These are phyloP conservation scores for Pseudomugil gertrudae DNA, from an alignment of 2,797 vertebrate species.

Conservation along the genomic window DNA sequence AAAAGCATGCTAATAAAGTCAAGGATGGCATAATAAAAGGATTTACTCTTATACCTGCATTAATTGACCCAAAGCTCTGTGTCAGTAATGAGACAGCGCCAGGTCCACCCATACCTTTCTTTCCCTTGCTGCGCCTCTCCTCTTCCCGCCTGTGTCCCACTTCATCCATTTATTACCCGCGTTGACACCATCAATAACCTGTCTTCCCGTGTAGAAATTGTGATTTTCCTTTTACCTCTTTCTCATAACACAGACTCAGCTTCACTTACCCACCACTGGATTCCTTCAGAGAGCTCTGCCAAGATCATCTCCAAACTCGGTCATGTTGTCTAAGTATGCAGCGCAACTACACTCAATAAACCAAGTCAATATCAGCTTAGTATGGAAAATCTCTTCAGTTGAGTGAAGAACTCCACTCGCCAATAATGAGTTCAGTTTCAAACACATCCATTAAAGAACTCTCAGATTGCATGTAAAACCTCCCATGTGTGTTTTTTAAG, in stretches of 20 bases:
- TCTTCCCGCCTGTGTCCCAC: background rate
- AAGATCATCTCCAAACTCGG: background rate
- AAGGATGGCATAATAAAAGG: background rate
- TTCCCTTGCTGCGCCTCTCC: background rate
- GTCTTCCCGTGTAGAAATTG: background rate
- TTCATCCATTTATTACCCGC: background rate
- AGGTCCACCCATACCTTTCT: background rate
- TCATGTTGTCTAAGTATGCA: background rate
- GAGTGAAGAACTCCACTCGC: background rate
- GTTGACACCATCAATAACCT: background rate
- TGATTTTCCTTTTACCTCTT: background rate
- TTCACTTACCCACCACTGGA: background rate
- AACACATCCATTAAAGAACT: conserved; percentile 34
- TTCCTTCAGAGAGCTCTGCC: background rate
- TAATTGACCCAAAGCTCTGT: background rate
- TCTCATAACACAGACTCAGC: background rate
- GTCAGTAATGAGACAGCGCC: background rate
- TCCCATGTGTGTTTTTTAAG: conserved; percentile 21
- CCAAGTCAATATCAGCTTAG: background rate
- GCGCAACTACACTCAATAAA: background rate
- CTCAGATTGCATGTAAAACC: conserved; percentile 6
- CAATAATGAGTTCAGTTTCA: conserved; percentile 23
- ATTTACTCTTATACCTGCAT: background rate
- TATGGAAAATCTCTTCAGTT: background rate
- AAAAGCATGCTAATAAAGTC: background rate